These are phyloP conservation scores for Apis cerana DNA, from an alignment of 1,140 invertebrate genomes.

Conservation along the genomic window DNA sequence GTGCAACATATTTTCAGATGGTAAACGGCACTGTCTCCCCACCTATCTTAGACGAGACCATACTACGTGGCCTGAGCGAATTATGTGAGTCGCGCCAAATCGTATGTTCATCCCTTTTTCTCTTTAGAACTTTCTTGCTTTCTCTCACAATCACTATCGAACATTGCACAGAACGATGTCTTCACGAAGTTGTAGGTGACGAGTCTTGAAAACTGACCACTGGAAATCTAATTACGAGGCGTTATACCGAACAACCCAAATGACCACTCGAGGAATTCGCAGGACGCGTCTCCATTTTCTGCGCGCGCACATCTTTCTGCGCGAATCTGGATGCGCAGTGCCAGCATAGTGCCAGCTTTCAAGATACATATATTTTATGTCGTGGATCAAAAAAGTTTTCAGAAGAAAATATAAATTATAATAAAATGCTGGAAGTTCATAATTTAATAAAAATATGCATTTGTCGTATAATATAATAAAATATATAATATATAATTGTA, in stretches of 20 bases:
- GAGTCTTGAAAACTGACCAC: slow-evolving; percentile 22
- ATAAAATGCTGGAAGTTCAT: too few relatives aligned
- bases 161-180: slow-evolving; percentile 21
- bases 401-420: too few relatives aligned
- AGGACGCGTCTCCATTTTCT: slow-evolving; percentile 8
- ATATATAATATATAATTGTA: too few relatives aligned
- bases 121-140: neutral
- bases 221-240: slow-evolving; percentile 15
- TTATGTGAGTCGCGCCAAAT: slow-evolving; percentile 50
- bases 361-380: neutral
- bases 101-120: neutral
- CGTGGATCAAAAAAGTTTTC: too few relatives aligned
- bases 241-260: neutral
- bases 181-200: slow-evolving; percentile 17
- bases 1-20: slow-evolving; percentile 65
- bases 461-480: too few relatives aligned
- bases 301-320: neutral
- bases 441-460: too few relatives aligned
- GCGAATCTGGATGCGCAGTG: neutral
- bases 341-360: too few relatives aligned
- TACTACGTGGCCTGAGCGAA: slow-evolving; percentile 18
- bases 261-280: slow-evolving; percentile 8
- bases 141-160: slow-evolving; percentile 45
- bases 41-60: slow-evolving; percentile 1
- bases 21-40: slow-evolving; percentile 29